Evolutionary conservation across 2,888 invertebrate genomes (phyloP).

Genomic region (Synergus japonicus): DNA sequence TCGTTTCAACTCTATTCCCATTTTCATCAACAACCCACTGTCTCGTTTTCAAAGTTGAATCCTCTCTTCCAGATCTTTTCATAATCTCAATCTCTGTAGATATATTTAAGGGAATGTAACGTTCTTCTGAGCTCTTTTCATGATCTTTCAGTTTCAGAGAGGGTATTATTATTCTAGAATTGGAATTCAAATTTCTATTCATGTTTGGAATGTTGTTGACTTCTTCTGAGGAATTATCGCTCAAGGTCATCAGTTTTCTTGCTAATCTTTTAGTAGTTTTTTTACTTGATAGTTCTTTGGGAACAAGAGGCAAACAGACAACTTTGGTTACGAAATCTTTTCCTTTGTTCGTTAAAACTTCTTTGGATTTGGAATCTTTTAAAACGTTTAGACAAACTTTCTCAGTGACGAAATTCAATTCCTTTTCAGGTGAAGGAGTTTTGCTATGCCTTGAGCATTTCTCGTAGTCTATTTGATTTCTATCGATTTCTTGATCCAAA

Average conservation of each 20-base stretch:
- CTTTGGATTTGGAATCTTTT: background rate
- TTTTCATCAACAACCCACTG: background rate
- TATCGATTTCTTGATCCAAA: background rate
- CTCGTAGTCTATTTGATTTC: background rate
- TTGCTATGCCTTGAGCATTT: background rate
- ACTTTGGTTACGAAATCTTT: background rate
- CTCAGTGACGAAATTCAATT: background rate
- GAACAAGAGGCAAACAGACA: background rate
- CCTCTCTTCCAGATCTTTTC: background rate
- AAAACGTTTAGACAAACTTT: slow-evolving; percentile 5
- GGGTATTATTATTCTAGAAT: background rate
- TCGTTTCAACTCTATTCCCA: background rate
- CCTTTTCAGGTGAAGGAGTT: background rate
- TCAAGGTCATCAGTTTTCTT: slow-evolving; percentile 25
- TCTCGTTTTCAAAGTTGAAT: background rate
- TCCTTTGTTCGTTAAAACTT: background rate
- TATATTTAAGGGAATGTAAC: too few relatives aligned
- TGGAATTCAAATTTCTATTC: background rate
- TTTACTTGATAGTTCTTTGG: background rate
- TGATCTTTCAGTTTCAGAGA: background rate
- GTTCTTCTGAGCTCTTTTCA: background rate
- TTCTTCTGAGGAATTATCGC: background rate
- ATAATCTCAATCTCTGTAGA: background rate
- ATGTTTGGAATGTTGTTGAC: background rate
- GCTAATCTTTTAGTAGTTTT: slow-evolving; percentile 3